Base-by-base conservation (phyloP, 2,888 invertebrate species). In the Timema cristinae region DNA sequence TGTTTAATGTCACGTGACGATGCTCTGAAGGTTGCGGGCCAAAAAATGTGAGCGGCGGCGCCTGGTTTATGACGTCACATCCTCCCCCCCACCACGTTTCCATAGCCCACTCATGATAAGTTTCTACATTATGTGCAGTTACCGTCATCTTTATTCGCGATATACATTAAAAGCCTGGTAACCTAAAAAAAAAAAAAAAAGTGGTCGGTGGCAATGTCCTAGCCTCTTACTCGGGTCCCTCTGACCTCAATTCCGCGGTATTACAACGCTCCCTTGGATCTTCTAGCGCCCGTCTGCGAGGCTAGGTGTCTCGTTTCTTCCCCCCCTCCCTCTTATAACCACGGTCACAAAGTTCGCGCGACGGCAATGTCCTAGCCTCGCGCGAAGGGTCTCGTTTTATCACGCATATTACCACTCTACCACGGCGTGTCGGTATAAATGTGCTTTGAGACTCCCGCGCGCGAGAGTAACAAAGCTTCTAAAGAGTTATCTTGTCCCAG, bases 121-220 rank as follows among this genome's bases (percentile, higher is more conserved):
- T 32, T 32, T 32, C 32, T 32, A 32, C 32, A 32, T 32, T 32
- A 32, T 32, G 32, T 32, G 32, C 32, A 32, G 32, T 32, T 32
- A 32, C 32, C 32, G 32, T 32, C 32, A 32, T 32, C 32, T 32
- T 32, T 32, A 32, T 32, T 4, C 32, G 32, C 32, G 32, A 32
- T 63, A n/a, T n/a, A n/a, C n/a, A n/a, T n/a, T n/a, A 63, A 51
- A 73, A 75, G 32, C 32, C 32, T 75, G 78, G 77, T 81, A 82
- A 82, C 83, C 83, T 83, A 82, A 83, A 82, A 82, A 69, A 82
- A 32, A 32, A 32, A 32, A 32, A 32, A 69, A 82, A 79, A 67
- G 76, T 77, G 78, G 79, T 78, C 77, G 78, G 81, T 82, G 82
- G 81, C 83, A 83, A 82, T 81, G 83, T 80, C 83, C 83, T 82